These are phyloP conservation scores for Vombatus ursinus DNA, from an alignment of 2,113 vertebrate species.

Conservation along the genomic window DNA sequence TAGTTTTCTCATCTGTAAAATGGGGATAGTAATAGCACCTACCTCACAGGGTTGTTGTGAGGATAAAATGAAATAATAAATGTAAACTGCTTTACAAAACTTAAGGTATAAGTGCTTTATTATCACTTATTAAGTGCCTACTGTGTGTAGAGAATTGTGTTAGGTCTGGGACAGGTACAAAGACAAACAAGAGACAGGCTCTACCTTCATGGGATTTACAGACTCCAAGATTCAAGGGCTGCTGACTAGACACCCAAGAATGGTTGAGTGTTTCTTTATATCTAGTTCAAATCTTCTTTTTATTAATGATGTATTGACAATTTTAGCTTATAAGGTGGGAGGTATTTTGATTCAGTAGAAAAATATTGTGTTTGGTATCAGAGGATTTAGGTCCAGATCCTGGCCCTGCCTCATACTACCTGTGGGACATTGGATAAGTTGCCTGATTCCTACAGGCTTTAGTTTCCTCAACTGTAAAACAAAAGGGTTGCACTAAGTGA, in stretches of 20 bases:
- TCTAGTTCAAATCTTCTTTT: not conserved
- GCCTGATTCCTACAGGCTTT: not conserved
- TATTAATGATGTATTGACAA: not conserved
- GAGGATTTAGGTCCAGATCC: not conserved
- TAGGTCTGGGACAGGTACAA: not conserved
- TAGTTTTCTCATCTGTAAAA: not conserved
- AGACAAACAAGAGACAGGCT: not conserved
- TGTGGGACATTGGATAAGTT: not conserved
- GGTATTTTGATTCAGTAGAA: not conserved
- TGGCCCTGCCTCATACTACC: not conserved
- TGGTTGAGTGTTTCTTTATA: not conserved
- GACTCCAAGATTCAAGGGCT: not conserved
- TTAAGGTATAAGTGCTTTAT: not conserved
- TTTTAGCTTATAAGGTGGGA: not conserved
- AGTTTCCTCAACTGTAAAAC: not conserved
- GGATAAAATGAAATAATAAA: not conserved
- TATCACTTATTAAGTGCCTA: not conserved
- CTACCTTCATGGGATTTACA: not conserved
- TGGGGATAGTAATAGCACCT: not conserved
- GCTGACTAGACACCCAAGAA: not conserved
- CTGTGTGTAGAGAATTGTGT: not conserved
- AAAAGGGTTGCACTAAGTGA: not conserved
- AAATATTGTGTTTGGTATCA: not conserved
- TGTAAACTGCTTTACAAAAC: not conserved
- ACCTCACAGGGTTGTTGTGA: not conserved